Base-by-base conservation (phyloP, 2,888 invertebrate genomes). In the Eilema sororculum region DNA sequence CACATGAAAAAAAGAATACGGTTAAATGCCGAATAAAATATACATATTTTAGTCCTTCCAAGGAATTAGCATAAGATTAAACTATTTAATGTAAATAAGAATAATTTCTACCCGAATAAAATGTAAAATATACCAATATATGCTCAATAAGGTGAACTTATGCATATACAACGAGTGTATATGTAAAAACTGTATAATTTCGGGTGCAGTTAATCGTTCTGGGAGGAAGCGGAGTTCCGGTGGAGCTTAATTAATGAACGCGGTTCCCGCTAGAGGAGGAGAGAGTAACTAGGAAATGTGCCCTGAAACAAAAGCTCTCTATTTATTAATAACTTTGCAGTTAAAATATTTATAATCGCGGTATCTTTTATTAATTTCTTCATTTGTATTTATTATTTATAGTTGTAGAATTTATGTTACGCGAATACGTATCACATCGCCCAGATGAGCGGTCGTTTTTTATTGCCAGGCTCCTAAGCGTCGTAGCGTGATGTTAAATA, bases 201-300 rank as follows among this genome's bases (percentile, higher is more conserved):
- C 71, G 75, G 81, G 77, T 78, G 74, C 67, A 73, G 76, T 78
- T 79, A 79, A 79, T 81, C 73, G 79, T 60, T 71, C 61, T 73
- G 71, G 41, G 74, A 80, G 85, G 85, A 86, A 84, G 82, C 79
- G 33, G 64, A 78, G 82, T 78, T 86, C 85, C 84, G 84, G 82
- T 78, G 78, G 57, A 58, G 62, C 74, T 78, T 81, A 81, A 81
- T 81, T 81, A 81, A 81, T 81, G 81, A 74, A 67, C 73, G 74
- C n/a, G 65, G 68, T 61, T 68, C 68, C 66, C 65, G 72, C 57
- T 56, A 66, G 65, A 70, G 70, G 66, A 71, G 60, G 65, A 71
- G 71, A 57, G 67, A 67, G 64, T 30, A 46, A 60, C 67, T 67
- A 67, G 46, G 41, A 67, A 70, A 56, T 58, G 62, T 58, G 46